phyloP scores from a whole-genome alignment of 2,797 vertebrate species.

The Ataeniobius toweri region DNA sequence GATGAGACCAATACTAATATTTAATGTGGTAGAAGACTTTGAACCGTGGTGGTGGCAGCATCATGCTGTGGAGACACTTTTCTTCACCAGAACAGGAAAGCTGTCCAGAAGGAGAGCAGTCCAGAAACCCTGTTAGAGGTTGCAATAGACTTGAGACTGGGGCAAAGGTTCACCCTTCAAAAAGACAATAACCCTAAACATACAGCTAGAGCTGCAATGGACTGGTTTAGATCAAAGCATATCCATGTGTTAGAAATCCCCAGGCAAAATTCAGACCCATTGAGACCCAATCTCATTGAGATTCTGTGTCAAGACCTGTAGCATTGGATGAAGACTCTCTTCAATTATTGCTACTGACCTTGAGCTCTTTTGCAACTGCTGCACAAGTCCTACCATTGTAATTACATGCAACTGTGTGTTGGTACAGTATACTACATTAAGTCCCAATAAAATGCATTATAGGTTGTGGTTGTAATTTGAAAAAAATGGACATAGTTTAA shows the following conservation, averaged over 20 bases:
- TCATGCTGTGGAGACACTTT: neutral
- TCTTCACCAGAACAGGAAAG: neutral
- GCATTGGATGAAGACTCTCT: neutral
- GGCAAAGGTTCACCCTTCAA: neutral
- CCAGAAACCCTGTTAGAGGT: no score
- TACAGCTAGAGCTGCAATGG: neutral
- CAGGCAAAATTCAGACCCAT: neutral
- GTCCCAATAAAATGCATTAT: neutral
- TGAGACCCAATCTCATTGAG: neutral
- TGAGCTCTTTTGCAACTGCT: neutral
- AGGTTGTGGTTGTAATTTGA: neutral
- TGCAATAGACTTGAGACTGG: neutral
- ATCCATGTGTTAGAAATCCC: neutral
- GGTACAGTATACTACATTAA: neutral
- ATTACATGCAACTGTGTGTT: no score
- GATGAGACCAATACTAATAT: neutral
- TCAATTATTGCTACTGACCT: neutral
- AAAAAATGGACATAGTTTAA: neutral
- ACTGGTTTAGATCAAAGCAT: neutral
- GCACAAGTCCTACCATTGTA: no score
- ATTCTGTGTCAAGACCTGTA: neutral
- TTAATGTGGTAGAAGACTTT: no score
- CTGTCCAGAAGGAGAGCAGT: no score
- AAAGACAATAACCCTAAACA: neutral
- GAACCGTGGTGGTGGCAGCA: no score